Evolutionary conservation across 2,113 vertebrate species (phyloP), one percentile per base, ranked within the genome.

Genomic region (Suricata suricatta): DNA sequence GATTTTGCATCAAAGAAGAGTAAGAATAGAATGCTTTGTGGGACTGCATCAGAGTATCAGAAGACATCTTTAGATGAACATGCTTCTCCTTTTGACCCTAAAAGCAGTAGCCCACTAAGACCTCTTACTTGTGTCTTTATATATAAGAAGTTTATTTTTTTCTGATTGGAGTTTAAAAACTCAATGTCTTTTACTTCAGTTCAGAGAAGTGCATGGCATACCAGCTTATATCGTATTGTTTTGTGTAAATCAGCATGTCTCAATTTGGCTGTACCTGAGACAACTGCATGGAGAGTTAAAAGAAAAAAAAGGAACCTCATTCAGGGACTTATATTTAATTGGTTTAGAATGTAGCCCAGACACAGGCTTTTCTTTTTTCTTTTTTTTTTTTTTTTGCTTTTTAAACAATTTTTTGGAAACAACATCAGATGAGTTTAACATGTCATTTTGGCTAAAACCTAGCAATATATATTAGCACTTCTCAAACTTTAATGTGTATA

Each of bases 1-100:
- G 68, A 93, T 89, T 97, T 97, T 76, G 63, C 92, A 85, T 90
- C 93, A 68, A 41, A 66, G 50, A 77, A 89, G 85, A 88, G 76
- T 82, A 95, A 93, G 72, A 89, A 54, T 25, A 83, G 2, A 44
- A 54, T 96, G 47, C 47, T 95, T 96, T 85, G 9, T 95, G 97
- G 90, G 60, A 95, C 47, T 94, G 68, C 44, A 71, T 95, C 96
- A 92, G 68, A 97, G 57, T 72, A 88, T 97, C 84, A 0, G 0
- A 94, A 90, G 93, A 47, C 15, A 66, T 64, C 86, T 92, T 88
- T 72, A 64, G 81, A 92, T 11, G 77, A 90, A 41, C 64, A 41
- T 47, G 35, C 93, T 97, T 97, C 86, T 96, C 74, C 16, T 12
- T 68, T 95, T 96, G 76, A 95, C 0, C 1, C 96, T 93, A 92